Percentiles rank a stretch among this genome's conserved stretches.
phyloP scores from a whole-genome alignment of 2,888 invertebrate genomes.

The Cheilosia variabilis region DNA sequence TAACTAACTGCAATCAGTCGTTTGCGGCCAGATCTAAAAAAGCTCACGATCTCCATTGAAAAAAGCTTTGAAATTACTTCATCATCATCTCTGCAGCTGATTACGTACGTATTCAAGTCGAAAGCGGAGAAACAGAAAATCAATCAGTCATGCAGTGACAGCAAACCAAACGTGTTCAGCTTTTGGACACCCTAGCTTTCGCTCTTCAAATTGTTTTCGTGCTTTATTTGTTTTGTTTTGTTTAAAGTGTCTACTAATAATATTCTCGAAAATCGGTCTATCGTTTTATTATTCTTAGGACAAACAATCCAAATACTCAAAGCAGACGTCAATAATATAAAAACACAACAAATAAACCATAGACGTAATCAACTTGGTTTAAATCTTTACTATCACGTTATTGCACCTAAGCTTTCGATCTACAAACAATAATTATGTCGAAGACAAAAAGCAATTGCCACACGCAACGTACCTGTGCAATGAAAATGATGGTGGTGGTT shows the following conservation, averaged over 20 bases:
- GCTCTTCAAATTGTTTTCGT: constrained; percentile 2
- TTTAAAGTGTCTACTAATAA: too few species aligned
- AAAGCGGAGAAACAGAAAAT: not conserved
- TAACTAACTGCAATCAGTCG: not conserved
- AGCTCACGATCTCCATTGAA: constrained; percentile 5
- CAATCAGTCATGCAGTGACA: constrained; percentile 49
- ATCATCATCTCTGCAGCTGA: not conserved
- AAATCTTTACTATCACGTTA: constrained; percentile 27
- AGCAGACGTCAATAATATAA: constrained; percentile 13
- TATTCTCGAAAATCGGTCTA: not conserved
- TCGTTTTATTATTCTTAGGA: not conserved
- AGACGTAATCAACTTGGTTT: constrained; percentile 14
- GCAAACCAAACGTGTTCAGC: constrained; percentile 35
- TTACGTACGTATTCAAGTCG: not conserved
- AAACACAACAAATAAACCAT: not conserved
- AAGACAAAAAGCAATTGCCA: constrained; percentile 23
- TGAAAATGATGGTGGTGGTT: constrained; percentile 82
- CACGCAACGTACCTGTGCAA: constrained; percentile 77
- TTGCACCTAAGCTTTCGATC: not conserved
- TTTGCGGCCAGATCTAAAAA: not conserved
- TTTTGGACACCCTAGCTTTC: not conserved
- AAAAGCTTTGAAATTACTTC: constrained; percentile 31
- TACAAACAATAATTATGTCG: constrained; percentile 38
- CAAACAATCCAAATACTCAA: not conserved
- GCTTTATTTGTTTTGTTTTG: not conserved